Conservation (phyloP, 2,888 invertebrate genomes). For the Petrolisthes manimaculis region DNA sequence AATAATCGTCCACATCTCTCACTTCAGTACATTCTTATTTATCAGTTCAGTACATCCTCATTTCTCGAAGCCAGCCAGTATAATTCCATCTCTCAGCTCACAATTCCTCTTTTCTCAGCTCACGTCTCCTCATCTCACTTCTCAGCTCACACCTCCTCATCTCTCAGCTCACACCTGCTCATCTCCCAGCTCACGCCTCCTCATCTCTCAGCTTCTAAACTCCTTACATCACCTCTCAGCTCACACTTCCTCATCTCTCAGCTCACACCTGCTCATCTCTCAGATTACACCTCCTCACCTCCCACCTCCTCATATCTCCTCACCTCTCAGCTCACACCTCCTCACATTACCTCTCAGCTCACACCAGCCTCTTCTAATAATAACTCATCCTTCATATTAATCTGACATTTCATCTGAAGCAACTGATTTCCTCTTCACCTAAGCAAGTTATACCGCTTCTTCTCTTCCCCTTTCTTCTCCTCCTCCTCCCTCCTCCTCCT, state of each 20-base stretch:
- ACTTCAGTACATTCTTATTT: background rate
- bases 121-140: background rate
- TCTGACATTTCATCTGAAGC: background rate
- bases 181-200: background rate
- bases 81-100: background rate
- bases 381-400: background rate
- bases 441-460: background rate
- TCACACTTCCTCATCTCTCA: background rate
- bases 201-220: background rate
- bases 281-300: background rate
- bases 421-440: background rate
- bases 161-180: background rate
- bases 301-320: background rate
- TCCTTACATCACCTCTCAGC: background rate
- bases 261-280: background rate
- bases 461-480: background rate
- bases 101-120: background rate
- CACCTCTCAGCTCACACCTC: background rate
- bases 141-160: background rate
- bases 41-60: too few species aligned
- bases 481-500: too few species aligned
- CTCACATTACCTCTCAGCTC: background rate
- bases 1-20: background rate
- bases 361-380: background rate
- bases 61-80: too few species aligned